Conservation (phyloP, 2,113 vertebrate genomes). For the Climacteris rufus region DNA sequence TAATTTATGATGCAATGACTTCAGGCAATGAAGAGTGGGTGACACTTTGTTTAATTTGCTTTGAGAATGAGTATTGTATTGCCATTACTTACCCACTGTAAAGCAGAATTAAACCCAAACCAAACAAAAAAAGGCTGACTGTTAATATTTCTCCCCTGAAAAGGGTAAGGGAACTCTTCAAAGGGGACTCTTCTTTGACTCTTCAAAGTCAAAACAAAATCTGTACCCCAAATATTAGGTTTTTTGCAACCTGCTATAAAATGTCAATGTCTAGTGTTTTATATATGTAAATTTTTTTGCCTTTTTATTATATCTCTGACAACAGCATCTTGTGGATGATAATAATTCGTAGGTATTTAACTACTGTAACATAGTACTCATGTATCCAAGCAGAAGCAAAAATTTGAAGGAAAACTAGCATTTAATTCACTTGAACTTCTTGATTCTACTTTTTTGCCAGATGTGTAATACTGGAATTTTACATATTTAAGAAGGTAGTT, state of each 20-base stretch:
- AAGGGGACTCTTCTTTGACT: no score
- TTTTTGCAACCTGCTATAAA: background rate
- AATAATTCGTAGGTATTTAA: background rate
- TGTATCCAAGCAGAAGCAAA: background rate
- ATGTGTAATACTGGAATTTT: background rate
- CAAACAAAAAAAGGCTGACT: background rate
- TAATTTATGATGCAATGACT: background rate
- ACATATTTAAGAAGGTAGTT: background rate
- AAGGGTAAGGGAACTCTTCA: background rate
- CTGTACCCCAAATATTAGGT: background rate
- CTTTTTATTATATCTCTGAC: background rate
- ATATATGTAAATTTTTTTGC: accelerated
- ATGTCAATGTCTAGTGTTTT: background rate
- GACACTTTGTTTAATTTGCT: background rate
- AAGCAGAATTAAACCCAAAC: background rate
- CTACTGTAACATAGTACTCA: background rate
- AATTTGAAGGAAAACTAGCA: background rate
- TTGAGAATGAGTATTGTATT: background rate
- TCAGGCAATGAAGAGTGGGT: background rate
- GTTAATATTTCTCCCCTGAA: background rate
- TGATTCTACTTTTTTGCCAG: background rate
- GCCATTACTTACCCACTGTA: background rate
- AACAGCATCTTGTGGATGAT: background rate
- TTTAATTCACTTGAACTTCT: background rate
- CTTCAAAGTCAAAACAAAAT: background rate